Base-by-base conservation (phyloP, 1,140 invertebrate genomes). In the Diploscapter pachys region DNA sequence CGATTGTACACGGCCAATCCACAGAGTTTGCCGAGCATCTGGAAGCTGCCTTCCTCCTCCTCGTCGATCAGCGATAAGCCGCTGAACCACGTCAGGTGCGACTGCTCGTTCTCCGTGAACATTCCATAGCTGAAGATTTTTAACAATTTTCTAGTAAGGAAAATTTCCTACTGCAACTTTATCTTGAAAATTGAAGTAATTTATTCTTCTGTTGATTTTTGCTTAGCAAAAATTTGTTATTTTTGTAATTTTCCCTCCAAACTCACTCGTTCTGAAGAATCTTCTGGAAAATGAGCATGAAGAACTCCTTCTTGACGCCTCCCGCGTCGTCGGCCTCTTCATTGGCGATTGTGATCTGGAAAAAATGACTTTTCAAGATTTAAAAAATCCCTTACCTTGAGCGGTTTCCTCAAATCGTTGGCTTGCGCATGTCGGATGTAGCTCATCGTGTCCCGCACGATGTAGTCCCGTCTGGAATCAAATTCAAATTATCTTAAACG, bases 291-390 rank as follows among this genome's bases (percentile, higher is more conserved):
- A 98, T 84, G 5, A 98, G 87, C 88, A 98, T 88, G 84, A 98
- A 98, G 86, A 98, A 98, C 86, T 99, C 96, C 87, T 98, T 86
- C 64, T 90, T 91, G 0, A 98, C 95, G 49, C 95, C 95, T 61
- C 96, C 96, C 2, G 93, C 94, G 89, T 99, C 96, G 86, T 96
- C 93, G 6, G 93, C 95, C 87, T 98, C 95, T 88, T 98, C 95
- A 2, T 90, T 91, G 2, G 90, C 5, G 52, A 31, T 31, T 69
- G 53, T 11, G 11, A 49, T 71, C 52, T 71, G 11, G 5, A 51
- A 69, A 51, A 48, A 51, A 6, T 6, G n/a, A 8, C 9, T 11
- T 48, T 55, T 61, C 9, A 69, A 8, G 0, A 69, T 57, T 61
- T 57, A 8, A 56, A 31, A 31, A 31, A 31, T 31, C 1, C 31